Percentiles rank a stretch among this genome's conserved stretches.
These are phyloP conservation scores for Pygoscelis adeliae DNA, from an alignment of 2,113 vertebrate species.

Conservation along the genomic window DNA sequence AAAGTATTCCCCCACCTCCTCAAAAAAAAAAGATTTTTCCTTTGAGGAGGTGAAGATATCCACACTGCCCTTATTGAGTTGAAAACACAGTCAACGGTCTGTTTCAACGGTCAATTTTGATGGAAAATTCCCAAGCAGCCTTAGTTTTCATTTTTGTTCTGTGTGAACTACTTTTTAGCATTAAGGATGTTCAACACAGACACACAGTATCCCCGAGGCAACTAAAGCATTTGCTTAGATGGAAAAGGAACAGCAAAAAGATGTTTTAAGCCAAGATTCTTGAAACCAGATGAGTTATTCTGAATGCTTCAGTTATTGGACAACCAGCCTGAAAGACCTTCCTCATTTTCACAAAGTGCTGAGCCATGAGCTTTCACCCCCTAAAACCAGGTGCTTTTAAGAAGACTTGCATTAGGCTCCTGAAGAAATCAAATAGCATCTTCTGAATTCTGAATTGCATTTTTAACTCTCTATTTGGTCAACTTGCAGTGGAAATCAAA, in stretches of 20 bases:
- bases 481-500: neutral
- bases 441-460: neutral
- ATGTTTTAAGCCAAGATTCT: constrained; percentile 16
- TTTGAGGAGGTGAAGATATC: neutral
- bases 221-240: constrained; percentile 30
- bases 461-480: neutral
- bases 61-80: neutral
- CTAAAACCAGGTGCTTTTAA: constrained; percentile 20
- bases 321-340: neutral
- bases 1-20: rapidly evolving
- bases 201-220: neutral
- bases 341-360: neutral
- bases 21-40: neutral
- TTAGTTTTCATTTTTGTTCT: constrained; percentile 5
- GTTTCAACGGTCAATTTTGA: neutral
- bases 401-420: neutral
- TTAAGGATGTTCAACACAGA: neutral
- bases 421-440: neutral
- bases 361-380: neutral
- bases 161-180: constrained; percentile 30
- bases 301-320: neutral
- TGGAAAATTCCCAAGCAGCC: constrained; percentile 10
- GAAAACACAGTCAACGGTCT: neutral
- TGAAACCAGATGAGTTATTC: neutral
- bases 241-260: neutral